Evolutionary conservation across 2,797 vertebrate species (phyloP), one percentile per base, ranked within the genome.

Genomic region (Microctenopoma stevenorrisi): DNA sequence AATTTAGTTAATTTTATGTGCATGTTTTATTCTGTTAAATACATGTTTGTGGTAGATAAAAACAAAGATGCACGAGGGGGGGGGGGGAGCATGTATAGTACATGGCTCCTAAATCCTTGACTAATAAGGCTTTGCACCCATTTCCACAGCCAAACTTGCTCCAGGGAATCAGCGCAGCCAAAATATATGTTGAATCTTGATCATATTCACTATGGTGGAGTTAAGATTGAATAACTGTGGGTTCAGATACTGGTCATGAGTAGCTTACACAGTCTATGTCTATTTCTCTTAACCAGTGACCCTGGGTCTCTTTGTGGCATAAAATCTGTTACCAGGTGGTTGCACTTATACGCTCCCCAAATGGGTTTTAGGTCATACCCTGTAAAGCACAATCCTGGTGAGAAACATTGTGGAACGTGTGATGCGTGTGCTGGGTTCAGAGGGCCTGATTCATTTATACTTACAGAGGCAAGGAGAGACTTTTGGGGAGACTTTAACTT

Each of bases 61-160:
- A 64, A 81, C 53, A 81, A 79, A 72, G 42, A 60, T 69, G 50
- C 0, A 28, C 53, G 22, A 47, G 60, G 42, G 49, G 46, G 15
- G 25, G 58, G 30, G 14, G n/a, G n/a, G n/a, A n/a, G 38, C 28
- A 59, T 61, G 61, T 49, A 81, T 62, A 71, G 46, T 50, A 56
- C 67, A 76, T 65, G 63, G 76, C 78, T 76, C 70, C 79, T 77
- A 79, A 88, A 87, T 43, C 79, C 86, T 83, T 84, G 69, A 84
- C 88, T 89, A 90, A 92, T 91, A 87, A 88, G 84, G 74, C 74
- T 79, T 80, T 91, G 78, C 74, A 89, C 46, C 76, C 81, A 84
- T 91, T 92, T 90, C 22, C 76, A 87, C 68, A 82, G 80, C 76
- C 69, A 78, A 64, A 68, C 68, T 52, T 55, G 72, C 79, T 86